Percentiles rank a stretch among this genome's conserved stretches.
Conservation (phyloP, 2,888 invertebrate genomes). For the Dasysyrphus tricinctus region DNA sequence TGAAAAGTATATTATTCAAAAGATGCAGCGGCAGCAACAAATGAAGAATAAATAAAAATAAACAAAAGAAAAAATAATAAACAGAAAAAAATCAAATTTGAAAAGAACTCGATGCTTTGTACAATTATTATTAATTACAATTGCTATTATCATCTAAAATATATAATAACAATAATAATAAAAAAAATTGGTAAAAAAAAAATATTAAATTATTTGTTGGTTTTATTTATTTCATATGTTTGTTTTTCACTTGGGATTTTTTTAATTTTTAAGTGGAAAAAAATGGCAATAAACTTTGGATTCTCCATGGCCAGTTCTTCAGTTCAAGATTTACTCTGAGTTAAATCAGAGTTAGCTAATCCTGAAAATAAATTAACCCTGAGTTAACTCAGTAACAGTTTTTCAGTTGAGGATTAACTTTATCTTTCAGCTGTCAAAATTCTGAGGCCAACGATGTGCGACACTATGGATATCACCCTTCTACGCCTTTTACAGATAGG, state of each 20-base stretch:
- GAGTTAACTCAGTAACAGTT: too few relatives aligned
- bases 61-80: conserved; percentile 1
- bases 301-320: too few relatives aligned
- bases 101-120: conserved; percentile 72
- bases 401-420: too few relatives aligned
- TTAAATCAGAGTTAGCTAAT: too few relatives aligned
- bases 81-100: conserved; percentile 26
- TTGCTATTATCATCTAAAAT: conserved; percentile 71
- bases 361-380: too few relatives aligned
- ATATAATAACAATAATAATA: conserved; percentile 65
- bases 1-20: conserved; percentile 61
- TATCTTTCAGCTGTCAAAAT: too few relatives aligned
- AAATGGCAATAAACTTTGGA: too few relatives aligned
- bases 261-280: too few relatives aligned
- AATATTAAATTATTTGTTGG: conserved; percentile 11
- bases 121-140: conserved; percentile 74
- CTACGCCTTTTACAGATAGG: too few relatives aligned
- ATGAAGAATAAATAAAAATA: conserved; percentile 28
- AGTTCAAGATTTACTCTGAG: too few relatives aligned
- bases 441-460: too few relatives aligned
- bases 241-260: neutral
- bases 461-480: too few relatives aligned
- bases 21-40: conserved; percentile 68
- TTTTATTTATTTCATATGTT: neutral
- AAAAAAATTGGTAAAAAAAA: conserved; percentile 48